Percentiles rank a stretch among this genome's conserved stretches.
Evolutionary conservation across 1,140 invertebrate species (phyloP).

Genomic region (Nylanderia fulva): DNA sequence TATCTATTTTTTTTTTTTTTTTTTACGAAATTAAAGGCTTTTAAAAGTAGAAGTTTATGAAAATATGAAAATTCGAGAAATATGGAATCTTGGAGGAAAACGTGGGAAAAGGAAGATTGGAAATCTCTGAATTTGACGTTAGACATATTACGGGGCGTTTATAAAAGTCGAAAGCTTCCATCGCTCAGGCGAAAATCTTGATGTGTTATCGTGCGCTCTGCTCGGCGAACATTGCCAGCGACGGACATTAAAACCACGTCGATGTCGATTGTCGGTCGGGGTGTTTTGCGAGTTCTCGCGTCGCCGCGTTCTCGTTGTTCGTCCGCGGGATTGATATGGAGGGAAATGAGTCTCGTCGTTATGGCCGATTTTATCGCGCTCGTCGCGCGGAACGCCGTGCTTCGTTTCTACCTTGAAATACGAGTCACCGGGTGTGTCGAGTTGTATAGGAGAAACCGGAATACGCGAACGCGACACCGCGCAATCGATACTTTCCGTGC

Average conservation of each 20-base stretch:
- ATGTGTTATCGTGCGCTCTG: constrained; percentile 6
- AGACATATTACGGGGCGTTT: not conserved
- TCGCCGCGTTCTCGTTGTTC: constrained; percentile 63
- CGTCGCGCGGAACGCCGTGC: constrained; percentile 59
- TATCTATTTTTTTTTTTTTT: not conserved
- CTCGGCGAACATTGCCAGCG: constrained; percentile 50
- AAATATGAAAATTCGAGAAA: not conserved
- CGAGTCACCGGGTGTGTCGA: constrained; percentile 69
- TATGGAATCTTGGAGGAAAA: not conserved
- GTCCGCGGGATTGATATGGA: constrained; percentile 68
- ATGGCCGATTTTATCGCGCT: constrained; percentile 73
- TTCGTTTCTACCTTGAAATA: constrained; percentile 73
- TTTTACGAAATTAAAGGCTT: not conserved
- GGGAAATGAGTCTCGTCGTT: constrained; percentile 67
- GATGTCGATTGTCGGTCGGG: constrained; percentile 64
- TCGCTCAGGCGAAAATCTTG: constrained; percentile 12
- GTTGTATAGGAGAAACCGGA: constrained; percentile 70
- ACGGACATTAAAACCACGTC: constrained; percentile 66
- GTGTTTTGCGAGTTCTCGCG: constrained; percentile 67
- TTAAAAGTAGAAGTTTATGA: not conserved
- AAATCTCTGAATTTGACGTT: not conserved
- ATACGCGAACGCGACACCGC: constrained; percentile 62
- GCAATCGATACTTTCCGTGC: constrained; percentile 70
- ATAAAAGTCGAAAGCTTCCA: not conserved
- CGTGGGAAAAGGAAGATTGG: not conserved